Conservation (phyloP, 2,113 vertebrate genomes). For the Tenrec ecaudatus region DNA sequence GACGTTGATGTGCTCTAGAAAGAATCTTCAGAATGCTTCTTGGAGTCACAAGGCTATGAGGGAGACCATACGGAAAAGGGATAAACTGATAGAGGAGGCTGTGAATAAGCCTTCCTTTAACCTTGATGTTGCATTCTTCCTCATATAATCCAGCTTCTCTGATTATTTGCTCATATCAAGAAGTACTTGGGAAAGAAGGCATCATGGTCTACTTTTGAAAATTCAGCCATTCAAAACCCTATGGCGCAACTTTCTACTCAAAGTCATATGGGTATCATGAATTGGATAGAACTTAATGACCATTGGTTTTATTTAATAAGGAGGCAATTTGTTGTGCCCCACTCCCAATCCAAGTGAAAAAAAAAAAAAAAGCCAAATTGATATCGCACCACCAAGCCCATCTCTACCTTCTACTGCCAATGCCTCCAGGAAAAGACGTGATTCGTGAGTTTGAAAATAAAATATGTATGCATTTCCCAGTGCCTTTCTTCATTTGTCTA, state of each 20-base stretch:
- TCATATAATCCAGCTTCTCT: too few species aligned
- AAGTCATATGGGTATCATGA: not conserved
- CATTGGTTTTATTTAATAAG: not conserved
- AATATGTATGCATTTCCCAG: not conserved
- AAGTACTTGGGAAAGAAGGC: not conserved
- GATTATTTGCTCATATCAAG: too few species aligned
- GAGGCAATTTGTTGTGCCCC: not conserved
- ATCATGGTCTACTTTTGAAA: not conserved
- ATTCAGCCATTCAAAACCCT: not conserved
- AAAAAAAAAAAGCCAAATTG: not conserved
- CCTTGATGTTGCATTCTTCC: too few species aligned
- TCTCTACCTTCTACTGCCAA: not conserved
- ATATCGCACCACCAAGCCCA: not conserved
- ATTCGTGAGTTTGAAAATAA: slow-evolving; percentile 11
- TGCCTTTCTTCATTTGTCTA: not conserved
- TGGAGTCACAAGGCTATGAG: too few species aligned
- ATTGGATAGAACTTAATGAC: not conserved
- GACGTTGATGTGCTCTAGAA: too few species aligned
- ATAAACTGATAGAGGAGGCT: too few species aligned
- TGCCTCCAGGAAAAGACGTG: not conserved
- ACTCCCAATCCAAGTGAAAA: not conserved
- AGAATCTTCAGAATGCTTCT: too few species aligned
- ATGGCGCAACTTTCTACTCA: not conserved
- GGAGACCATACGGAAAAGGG: too few species aligned
- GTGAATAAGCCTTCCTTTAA: too few species aligned